A percentile compares a stretch with the other conserved stretches of the same genome.
These are phyloP conservation scores for Halcyon chelicuti DNA, from an alignment of 2,797 vertebrate species.

Conservation along the genomic window DNA sequence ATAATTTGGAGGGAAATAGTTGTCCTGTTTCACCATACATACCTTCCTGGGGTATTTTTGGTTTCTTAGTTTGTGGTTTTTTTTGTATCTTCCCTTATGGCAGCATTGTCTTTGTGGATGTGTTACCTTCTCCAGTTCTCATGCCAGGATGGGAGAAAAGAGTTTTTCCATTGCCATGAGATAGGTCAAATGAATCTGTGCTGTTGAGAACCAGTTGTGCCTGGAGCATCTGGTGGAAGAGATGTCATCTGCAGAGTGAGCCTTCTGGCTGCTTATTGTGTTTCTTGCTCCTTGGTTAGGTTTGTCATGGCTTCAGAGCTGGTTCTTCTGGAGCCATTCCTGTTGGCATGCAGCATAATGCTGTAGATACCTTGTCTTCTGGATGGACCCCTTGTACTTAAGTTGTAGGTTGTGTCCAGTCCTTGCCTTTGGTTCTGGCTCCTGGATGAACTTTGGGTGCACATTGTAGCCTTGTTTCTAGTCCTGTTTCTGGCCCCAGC, in stretches of 20 bases:
- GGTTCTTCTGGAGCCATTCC: not conserved
- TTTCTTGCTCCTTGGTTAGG: not conserved
- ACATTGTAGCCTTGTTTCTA: not conserved
- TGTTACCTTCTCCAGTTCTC: not conserved
- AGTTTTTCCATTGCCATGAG: not conserved
- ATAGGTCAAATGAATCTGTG: not conserved
- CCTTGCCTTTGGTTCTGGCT: not conserved
- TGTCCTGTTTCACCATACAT: not conserved
- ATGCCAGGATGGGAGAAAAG: not conserved
- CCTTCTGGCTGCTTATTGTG: not conserved
- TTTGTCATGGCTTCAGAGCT: not conserved
- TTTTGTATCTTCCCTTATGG: not conserved
- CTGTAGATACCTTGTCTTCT: not conserved
- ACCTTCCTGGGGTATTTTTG: not conserved
- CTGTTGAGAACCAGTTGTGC: not conserved
- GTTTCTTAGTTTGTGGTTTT: too few relatives aligned
- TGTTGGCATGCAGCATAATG: not conserved
- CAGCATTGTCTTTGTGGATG: not conserved
- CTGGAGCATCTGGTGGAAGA: not conserved
- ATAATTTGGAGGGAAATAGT: not conserved
- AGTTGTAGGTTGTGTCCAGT: fast-evolving
- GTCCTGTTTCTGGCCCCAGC: not conserved
- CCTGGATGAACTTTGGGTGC: not conserved
- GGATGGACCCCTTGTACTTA: not conserved
- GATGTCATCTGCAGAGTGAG: not conserved